These are phyloP conservation scores for Ischnus inquisitorius DNA, from an alignment of 2,888 invertebrate genomes.

Conservation along the genomic window DNA sequence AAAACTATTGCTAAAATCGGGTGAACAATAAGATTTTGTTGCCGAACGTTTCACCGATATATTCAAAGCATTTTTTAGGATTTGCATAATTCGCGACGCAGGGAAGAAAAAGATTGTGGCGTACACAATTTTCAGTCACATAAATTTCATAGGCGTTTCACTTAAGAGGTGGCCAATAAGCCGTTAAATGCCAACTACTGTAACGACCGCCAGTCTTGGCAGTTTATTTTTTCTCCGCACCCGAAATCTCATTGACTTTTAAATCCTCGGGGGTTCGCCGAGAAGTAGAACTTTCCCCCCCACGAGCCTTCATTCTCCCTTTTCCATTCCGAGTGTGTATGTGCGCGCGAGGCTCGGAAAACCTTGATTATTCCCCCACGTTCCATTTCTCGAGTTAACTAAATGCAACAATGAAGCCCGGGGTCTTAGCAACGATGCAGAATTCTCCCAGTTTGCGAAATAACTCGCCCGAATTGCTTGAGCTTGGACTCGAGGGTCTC, in stretches of 20 bases:
- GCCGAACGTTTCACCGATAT: too few relatives aligned
- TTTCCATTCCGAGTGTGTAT: constrained; percentile 17
- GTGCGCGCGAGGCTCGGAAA: constrained; percentile 48
- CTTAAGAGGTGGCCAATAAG: constrained; percentile 12
- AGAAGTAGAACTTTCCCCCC: constrained; percentile 35
- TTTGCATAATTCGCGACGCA: neutral
- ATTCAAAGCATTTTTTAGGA: too few relatives aligned
- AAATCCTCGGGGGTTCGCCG: constrained; percentile 55
- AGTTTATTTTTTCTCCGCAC: constrained; percentile 41
- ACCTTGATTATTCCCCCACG: constrained; percentile 62
- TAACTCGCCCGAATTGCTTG: constrained; percentile 51
- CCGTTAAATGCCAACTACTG: neutral
- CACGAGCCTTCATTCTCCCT: constrained; percentile 5
- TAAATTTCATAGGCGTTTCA: neutral
- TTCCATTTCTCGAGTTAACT: constrained; percentile 60
- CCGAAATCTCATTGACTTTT: constrained; percentile 67
- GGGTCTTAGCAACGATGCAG: constrained; percentile 26
- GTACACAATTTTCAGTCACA: neutral
- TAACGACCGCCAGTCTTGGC: neutral
- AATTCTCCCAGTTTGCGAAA: constrained; percentile 49
- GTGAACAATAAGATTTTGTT: too few relatives aligned
- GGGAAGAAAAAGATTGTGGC: neutral
- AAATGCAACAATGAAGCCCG: constrained; percentile 56
- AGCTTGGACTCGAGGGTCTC: constrained; percentile 24
- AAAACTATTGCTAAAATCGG: too few relatives aligned